Base-by-base conservation (phyloP, 1,140 invertebrate species). In the Augochlora pura region DNA sequence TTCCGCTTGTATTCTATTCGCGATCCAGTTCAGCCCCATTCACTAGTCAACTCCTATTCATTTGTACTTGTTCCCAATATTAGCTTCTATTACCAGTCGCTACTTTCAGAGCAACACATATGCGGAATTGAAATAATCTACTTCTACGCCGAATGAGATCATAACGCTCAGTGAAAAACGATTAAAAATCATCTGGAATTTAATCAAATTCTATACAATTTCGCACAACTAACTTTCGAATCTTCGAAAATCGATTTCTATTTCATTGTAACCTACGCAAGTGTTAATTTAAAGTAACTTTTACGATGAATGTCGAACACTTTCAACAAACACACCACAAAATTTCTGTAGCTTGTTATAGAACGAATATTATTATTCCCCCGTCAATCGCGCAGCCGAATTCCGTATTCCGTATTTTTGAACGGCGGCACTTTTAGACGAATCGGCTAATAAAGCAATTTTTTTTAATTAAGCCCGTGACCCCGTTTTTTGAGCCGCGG, bases 1-100 rank as follows among this genome's bases (percentile, higher is more conserved):
- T 57, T 57, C 54, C 54, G 54, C 18, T 57, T 57, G 54, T 57
- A 57, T 57, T 57, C 54, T 57, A n/a, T 57, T 23, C 54, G 54
- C n/a, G 54, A 57, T 57, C 54, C 54, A 57, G 54, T 57, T 57
- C 54, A 57, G 18, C 6, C 8, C 54, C n/a, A 57, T 57, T 57
- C 54, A 57, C 54, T 9, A 57, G 21, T 57, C 54, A 7, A 57
- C 54, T 57, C n/a, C 54, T 57, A 57, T 57, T 57, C 54, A 57
- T 57, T 57, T n/a, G 21, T 57, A 57, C 9, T n/a, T n/a, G 54
- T 57, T 57, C 54, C 54, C 18, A n/a, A 57, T 57, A 57, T 57
- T n/a, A 57, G 54, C 54, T 57, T 57, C 54, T n/a, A 57, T 57
- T n/a, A 57, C 7, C 54, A 8, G 54, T 8, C 8, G 21, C 21